Evolutionary conservation across 2,113 vertebrate species (phyloP).

Genomic region (Vulpes vulpes): DNA sequence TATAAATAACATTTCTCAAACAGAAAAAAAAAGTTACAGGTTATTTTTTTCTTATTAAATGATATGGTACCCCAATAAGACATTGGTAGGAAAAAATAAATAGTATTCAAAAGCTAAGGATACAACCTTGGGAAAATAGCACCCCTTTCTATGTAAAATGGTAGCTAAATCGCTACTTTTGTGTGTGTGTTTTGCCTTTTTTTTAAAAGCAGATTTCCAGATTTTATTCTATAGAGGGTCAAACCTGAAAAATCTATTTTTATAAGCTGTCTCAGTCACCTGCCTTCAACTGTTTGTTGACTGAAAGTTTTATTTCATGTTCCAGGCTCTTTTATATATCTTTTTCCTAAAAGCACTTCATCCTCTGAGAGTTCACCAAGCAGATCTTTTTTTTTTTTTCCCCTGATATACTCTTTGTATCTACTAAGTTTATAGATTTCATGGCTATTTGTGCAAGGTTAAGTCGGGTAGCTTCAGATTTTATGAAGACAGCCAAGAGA

Average conservation of each 20-base stretch:
- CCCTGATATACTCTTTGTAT: conserved; percentile 80
- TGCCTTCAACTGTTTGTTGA: conserved; percentile 76
- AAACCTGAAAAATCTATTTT: conserved; percentile 73
- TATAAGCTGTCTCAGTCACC: conserved; percentile 53
- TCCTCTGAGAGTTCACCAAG: conserved; percentile 79
- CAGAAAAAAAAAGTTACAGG: not conserved
- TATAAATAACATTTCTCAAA: not conserved
- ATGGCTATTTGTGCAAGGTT: conserved; percentile 85
- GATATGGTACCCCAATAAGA: not conserved
- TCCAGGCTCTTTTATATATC: conserved; percentile 79
- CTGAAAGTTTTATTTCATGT: conserved; percentile 81
- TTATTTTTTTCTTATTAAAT: conserved; percentile 16
- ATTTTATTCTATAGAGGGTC: conserved; percentile 9
- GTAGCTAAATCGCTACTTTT: conserved; percentile 24
- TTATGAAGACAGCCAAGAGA: conserved; percentile 81
- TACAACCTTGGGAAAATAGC: not conserved
- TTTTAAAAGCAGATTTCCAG: conserved; percentile 58
- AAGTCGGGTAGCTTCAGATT: conserved; percentile 84
- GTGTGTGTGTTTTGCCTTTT: not conserved
- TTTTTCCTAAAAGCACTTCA: conserved; percentile 71
- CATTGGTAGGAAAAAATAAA: not conserved
- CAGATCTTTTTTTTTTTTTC: conserved; percentile 72
- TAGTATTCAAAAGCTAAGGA: not conserved
- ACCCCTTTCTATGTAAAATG: not conserved
- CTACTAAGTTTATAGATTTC: conserved; percentile 86